Percentiles rank a stretch among this genome's conserved stretches.
Evolutionary conservation across 2,888 invertebrate species (phyloP).

Genomic region (Margaritifera margaritifera): DNA sequence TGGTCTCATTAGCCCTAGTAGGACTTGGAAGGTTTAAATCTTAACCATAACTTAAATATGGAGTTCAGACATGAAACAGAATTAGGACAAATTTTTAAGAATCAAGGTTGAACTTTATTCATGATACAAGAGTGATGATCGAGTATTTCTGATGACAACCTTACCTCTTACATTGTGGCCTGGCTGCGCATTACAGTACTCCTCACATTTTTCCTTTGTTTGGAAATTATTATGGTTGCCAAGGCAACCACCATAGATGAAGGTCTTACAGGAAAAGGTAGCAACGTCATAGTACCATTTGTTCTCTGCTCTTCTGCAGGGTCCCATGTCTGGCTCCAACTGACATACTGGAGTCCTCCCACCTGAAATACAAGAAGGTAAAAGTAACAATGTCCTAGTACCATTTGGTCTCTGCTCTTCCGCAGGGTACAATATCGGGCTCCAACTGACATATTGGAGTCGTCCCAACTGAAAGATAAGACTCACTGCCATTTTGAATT

Average conservation of each 20-base stretch:
- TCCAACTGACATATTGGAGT: no score
- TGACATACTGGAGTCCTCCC: constrained; percentile 24
- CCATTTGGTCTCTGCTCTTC: no score
- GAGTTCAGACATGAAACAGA: no score
- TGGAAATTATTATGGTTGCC: constrained; percentile 77
- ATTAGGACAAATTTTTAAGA: neutral
- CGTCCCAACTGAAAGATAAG: no score
- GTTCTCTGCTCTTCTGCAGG: constrained; percentile 26
- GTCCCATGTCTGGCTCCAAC: constrained; percentile 32
- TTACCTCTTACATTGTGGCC: constrained; percentile 15
- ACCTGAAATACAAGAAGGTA: no score
- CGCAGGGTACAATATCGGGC: no score
- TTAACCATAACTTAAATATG: no score
- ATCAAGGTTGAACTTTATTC: neutral
- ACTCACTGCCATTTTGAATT: no score
- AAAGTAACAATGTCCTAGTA: no score
- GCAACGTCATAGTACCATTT: constrained; percentile 49
- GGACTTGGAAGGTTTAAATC: no score
- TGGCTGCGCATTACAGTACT: constrained; percentile 29
- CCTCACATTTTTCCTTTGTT: constrained; percentile 33
- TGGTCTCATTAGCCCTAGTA: no score
- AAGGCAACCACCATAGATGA: constrained; percentile 78
- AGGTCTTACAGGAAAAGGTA: constrained; percentile 81
- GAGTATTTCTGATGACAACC: no score
- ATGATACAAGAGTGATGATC: neutral